Conservation (phyloP, 2,888 invertebrate species). For the Tiliacea aurago region DNA sequence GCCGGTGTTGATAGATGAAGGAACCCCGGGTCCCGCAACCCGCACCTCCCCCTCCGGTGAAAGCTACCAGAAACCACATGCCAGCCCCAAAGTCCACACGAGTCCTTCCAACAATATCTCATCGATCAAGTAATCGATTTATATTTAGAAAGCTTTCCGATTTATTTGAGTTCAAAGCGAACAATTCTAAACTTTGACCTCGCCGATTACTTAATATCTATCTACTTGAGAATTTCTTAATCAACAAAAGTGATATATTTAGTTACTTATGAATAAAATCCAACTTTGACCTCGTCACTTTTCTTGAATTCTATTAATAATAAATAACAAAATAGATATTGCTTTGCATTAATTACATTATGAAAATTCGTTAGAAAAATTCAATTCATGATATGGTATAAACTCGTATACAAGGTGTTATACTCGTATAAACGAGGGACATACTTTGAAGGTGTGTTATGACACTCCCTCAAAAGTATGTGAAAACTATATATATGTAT, state of each 20-base stretch:
- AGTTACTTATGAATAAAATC: constrained; percentile 8
- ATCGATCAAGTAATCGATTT: constrained; percentile 37
- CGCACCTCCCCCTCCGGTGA: constrained; percentile 51
- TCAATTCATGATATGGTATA: background rate
- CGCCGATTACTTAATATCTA: constrained; percentile 6
- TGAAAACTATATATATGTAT: no score
- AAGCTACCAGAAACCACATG: constrained; percentile 51
- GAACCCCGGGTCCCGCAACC: constrained; percentile 23
- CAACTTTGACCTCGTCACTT: constrained; percentile 18
- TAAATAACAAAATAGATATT: constrained; percentile 5
- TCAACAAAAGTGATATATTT: background rate
- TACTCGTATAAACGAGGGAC: background rate
- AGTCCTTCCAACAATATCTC: constrained; percentile 53
- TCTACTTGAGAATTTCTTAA: constrained; percentile 36
- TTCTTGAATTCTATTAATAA: constrained; percentile 8
- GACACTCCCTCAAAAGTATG: no score
- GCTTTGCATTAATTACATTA: background rate
- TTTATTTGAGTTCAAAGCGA: background rate
- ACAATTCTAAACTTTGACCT: constrained; percentile 26
- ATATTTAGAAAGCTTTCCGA: constrained; percentile 49
- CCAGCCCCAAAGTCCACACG: constrained; percentile 43
- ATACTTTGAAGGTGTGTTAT: background rate
- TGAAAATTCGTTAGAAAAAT: background rate
- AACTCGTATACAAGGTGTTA: background rate
- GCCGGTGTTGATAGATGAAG: constrained; percentile 55